Conservation (phyloP, 1,140 invertebrate species). For the Formica exsecta region DNA sequence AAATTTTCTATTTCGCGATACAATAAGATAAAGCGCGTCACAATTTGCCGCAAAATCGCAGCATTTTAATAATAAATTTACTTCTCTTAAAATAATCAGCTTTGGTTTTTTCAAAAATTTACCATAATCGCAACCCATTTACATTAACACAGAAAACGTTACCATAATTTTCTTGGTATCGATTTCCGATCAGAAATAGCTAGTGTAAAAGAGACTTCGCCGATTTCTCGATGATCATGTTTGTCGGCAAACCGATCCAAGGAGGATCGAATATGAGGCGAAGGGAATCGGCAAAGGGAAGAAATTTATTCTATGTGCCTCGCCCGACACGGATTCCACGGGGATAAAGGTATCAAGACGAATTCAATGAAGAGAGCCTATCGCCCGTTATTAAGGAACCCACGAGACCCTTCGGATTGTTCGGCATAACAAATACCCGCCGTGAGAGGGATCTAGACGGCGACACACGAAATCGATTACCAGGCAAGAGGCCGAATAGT, state of each 20-base stretch:
- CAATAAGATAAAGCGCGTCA: background rate
- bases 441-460: conserved; percentile 40
- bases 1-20: background rate
- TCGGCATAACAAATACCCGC: conserved; percentile 64
- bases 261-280: conserved; percentile 55
- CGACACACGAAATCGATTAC: conserved; percentile 67
- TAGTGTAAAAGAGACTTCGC: conserved; percentile 9
- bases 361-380: conserved; percentile 77
- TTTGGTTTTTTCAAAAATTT: background rate
- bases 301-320: conserved; percentile 67
- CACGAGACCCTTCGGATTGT: conserved; percentile 56
- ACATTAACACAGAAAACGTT: conserved; percentile 41
- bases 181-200: conserved; percentile 51
- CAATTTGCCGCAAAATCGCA: background rate
- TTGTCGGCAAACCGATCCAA: conserved; percentile 17
- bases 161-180: conserved; percentile 53
- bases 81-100: no score
- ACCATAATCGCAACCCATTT: background rate
- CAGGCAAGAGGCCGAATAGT: background rate
- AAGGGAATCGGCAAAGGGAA: conserved; percentile 35
- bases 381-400: conserved; percentile 72
- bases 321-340: conserved; percentile 54
- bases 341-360: conserved; percentile 74
- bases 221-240: conserved; percentile 36
- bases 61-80: conserved; percentile 11